Conservation (phyloP, 2,113 vertebrate genomes). For the Chamaea fasciata region DNA sequence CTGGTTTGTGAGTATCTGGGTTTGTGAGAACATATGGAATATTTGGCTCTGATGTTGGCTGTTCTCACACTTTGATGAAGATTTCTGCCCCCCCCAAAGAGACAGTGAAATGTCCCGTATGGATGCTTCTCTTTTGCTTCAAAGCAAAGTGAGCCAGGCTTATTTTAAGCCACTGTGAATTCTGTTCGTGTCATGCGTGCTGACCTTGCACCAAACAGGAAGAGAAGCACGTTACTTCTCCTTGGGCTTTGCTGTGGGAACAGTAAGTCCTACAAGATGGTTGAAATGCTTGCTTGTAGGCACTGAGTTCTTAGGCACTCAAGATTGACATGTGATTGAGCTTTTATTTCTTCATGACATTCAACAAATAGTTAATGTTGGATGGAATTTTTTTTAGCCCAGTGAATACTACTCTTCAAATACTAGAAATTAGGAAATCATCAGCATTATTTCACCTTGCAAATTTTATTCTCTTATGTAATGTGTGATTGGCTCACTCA, state of each 20-base stretch:
- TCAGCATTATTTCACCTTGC: not conserved
- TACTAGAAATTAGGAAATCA: not conserved
- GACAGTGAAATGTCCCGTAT: not conserved
- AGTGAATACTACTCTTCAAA: not conserved
- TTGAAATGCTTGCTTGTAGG: not conserved
- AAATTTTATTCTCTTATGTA: not conserved
- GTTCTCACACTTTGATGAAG: not conserved
- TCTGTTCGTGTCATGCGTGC: not conserved
- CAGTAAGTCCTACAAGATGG: not conserved
- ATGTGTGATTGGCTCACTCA: not conserved
- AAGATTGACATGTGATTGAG: not conserved
- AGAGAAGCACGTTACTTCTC: not conserved
- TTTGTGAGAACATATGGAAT: conserved; percentile 15
- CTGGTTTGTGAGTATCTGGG: not conserved
- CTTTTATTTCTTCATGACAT: not conserved
- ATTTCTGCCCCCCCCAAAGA: not conserved
- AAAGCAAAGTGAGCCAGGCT: not conserved
- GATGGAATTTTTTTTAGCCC: not conserved
- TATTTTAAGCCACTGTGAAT: not conserved
- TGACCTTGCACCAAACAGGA: not conserved
- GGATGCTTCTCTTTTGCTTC: not conserved
- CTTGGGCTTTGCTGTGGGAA: not conserved
- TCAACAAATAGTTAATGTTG: not conserved
- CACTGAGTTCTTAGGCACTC: not conserved
- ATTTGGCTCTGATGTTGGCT: conserved; percentile 15